Conservation (phyloP, 2,888 invertebrate species). For the Diogma glabrata region DNA sequence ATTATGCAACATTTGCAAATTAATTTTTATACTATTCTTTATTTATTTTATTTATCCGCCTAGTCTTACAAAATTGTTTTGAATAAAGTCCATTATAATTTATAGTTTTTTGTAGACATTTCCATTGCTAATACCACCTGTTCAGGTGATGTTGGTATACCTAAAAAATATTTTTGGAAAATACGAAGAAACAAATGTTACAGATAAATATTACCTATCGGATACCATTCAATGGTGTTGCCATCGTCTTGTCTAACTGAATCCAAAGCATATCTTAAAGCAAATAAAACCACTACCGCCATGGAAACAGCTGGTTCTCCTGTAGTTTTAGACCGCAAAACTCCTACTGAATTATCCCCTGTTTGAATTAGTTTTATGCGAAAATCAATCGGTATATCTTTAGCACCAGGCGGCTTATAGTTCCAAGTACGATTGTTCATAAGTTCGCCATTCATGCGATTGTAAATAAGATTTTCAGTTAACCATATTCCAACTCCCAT, state of each 20-base stretch:
- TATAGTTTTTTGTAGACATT: no score
- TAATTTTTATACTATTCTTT: no score
- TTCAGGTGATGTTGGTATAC: no score
- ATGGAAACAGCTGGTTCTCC: slow-evolving; percentile 44
- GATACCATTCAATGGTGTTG: slow-evolving; percentile 43
- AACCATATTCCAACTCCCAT: slow-evolving; percentile 64
- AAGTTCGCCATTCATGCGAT: slow-evolving; percentile 46
- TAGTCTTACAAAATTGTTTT: no score
- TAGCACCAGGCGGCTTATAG: slow-evolving; percentile 64
- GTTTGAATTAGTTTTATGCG: slow-evolving; percentile 56
- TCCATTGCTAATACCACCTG: no score
- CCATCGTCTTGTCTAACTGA: slow-evolving; percentile 50
- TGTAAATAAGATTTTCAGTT: slow-evolving; percentile 50
- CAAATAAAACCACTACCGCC: slow-evolving; percentile 41
- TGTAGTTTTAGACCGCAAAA: slow-evolving; percentile 59
- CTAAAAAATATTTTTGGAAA: no score
- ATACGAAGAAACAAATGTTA: no score
- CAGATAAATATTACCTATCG: no score
- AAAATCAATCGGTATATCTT: slow-evolving; percentile 68
- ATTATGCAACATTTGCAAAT: no score
- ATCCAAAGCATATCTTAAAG: slow-evolving; percentile 48
- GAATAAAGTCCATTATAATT: no score
- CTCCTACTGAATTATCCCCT: slow-evolving; percentile 51
- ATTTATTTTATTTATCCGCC: no score
- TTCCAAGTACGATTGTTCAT: slow-evolving; percentile 70